Evolutionary conservation across 2,888 invertebrate genomes (phyloP).

Genomic region (Calephelis perditalis): DNA sequence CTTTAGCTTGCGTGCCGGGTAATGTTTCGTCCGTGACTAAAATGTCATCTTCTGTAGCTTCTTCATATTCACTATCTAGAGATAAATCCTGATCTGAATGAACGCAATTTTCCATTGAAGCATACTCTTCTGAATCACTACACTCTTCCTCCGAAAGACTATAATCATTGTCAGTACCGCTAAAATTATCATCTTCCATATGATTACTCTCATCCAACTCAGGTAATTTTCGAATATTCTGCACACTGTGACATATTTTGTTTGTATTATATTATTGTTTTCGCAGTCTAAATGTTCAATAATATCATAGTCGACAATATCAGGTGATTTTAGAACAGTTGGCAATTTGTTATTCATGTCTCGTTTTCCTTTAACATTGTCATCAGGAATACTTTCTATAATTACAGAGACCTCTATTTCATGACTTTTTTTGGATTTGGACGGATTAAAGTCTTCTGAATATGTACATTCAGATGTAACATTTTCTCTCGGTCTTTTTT

Average conservation of each 20-base stretch:
- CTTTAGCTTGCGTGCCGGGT: slow-evolving; percentile 20
- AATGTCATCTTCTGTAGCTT: slow-evolving; percentile 25
- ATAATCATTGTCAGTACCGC: slow-evolving; percentile 17
- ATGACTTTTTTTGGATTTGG: slow-evolving; percentile 23
- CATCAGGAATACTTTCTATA: slow-evolving; percentile 10
- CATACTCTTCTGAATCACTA: slow-evolving; percentile 26
- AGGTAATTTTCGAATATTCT: slow-evolving; percentile 27
- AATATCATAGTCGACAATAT: slow-evolving; percentile 26
- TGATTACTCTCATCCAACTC: slow-evolving; percentile 24
- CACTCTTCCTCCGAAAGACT: slow-evolving; percentile 24
- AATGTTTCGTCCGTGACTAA: slow-evolving; percentile 20
- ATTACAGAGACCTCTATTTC: slow-evolving; percentile 28
- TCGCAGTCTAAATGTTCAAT: slow-evolving; percentile 25
- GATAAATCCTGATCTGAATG: slow-evolving; percentile 25
- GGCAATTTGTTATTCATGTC: slow-evolving; percentile 26
- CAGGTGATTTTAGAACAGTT: slow-evolving; percentile 27
- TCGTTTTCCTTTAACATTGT: slow-evolving; percentile 27
- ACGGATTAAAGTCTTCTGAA: slow-evolving; percentile 22
- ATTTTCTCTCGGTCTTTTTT: slow-evolving; percentile 22
- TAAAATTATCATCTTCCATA: slow-evolving; percentile 27
- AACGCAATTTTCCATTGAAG: slow-evolving; percentile 24
- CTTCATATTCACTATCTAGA: slow-evolving; percentile 15
- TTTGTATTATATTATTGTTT: slow-evolving; percentile 24
- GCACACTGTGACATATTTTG: slow-evolving; percentile 25
- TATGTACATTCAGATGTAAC: slow-evolving; percentile 22